Evolutionary conservation across 2,113 vertebrate genomes (phyloP), one percentile per base, ranked within the genome.

Genomic region (Herpailurus yagouaroundi): DNA sequence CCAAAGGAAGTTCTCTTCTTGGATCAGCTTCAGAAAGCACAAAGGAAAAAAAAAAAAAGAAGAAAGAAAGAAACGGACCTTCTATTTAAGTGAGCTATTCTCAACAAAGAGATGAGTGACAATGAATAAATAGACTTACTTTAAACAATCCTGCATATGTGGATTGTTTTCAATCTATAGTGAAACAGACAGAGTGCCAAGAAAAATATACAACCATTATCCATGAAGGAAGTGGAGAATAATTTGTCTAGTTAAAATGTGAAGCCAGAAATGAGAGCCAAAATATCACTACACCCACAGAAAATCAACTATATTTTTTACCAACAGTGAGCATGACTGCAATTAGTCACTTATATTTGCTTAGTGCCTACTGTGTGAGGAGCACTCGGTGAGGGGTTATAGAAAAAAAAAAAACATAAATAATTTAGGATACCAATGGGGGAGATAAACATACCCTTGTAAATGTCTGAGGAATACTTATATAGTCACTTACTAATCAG

Each of bases 1-100:
- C 50, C 89, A 95, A 88, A 95, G 91, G 95, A 96, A 97, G 90
- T 64, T 96, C 80, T 89, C 87, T 97, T 97, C 95, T 97, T 91
- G 86, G 92, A 71, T 41, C 79, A 92, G 85, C 64, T 96, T 94
- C 93, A 97, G 85, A 95, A 96, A 97, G 77, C 23, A 94, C 93
- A 95, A 94, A 93, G 84, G 5, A 14, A 41, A 21, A 33, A 60
- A 60, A 68, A 73, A 79, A 81, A 82, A 33, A 73, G 36, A 77
- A 81, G 76, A 33, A 77, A 86, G 57, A 41, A 68, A 89, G 55
- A 33, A 88, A 69, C 31, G 86, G 90, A 92, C 94, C 84, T 93
- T 86, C 93, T 95, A 92, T 69, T 87, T 27, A 94, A 94, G 93
- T 50, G 16, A 66, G 25, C 85, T 87, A 91, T 52, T 97, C 55